These are phyloP conservation scores for Microcebus tavaratra DNA, from an alignment of 2,113 vertebrate genomes.

Conservation along the genomic window DNA sequence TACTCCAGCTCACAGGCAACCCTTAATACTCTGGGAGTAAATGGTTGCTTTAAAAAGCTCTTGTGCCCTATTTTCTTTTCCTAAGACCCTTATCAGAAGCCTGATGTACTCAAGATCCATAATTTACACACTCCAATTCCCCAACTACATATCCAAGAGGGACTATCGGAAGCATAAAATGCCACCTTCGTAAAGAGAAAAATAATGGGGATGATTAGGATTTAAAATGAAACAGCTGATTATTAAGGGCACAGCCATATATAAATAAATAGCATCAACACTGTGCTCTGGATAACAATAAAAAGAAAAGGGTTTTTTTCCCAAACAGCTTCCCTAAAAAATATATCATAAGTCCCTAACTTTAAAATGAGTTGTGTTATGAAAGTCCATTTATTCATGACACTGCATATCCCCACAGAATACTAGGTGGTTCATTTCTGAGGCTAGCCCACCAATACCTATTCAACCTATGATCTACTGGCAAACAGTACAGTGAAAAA, in stretches of 20 bases:
- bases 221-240: background rate
- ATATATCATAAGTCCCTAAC: background rate
- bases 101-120: background rate
- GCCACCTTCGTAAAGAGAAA: constrained; percentile 1
- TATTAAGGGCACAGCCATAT: background rate
- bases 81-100: constrained; percentile 36
- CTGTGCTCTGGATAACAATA: background rate
- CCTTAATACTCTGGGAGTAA: constrained; percentile 9
- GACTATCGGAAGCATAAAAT: background rate
- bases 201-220: background rate
- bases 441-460: background rate
- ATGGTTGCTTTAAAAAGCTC: constrained; percentile 48
- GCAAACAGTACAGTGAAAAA: background rate
- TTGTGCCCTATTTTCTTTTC: constrained; percentile 45
- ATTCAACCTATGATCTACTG: background rate
- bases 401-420: background rate
- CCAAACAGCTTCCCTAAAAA: constrained; percentile 30
- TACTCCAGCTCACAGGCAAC: background rate
- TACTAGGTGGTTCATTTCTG: background rate
- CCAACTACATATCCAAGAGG: background rate
- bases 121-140: constrained; percentile 48
- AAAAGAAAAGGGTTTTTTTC: background rate
- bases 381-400: background rate
- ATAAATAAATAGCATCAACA: background rate
- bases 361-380: constrained; percentile 35